Percentiles rank a stretch among this genome's conserved stretches.
Evolutionary conservation across 2,797 vertebrate genomes (phyloP).

Genomic region (Decapterus maruadsi): DNA sequence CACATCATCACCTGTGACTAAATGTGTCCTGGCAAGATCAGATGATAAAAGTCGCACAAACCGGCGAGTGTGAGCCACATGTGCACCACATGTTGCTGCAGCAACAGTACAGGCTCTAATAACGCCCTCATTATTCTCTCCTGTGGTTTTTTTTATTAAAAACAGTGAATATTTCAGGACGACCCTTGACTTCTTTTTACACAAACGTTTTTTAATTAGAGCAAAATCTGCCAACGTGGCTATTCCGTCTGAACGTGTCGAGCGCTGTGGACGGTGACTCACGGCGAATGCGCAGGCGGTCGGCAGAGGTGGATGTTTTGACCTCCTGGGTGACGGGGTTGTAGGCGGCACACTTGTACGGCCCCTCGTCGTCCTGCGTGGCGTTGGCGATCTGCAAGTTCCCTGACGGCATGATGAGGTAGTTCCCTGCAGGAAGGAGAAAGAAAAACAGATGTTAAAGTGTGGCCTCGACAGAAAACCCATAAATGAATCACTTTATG

Average conservation of each 20-base stretch:
- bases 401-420: constrained; percentile 98
- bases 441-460: constrained; percentile 5
- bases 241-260: not conserved
- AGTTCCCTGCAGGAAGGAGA: constrained; percentile 88
- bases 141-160: not conserved
- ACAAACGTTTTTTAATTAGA: not conserved
- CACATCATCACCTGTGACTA: constrained; percentile 19
- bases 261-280: constrained; percentile 68
- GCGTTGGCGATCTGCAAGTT: constrained; percentile 98
- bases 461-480: constrained; percentile 2
- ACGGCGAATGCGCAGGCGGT: constrained; percentile 96
- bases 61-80: constrained; percentile 17
- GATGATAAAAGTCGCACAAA: constrained; percentile 17
- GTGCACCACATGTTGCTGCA: constrained; percentile 34
- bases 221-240: too few species aligned
- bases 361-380: constrained; percentile 94
- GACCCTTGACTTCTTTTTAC: not conserved
- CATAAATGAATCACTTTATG: not conserved
- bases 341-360: constrained; percentile 97
- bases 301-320: constrained; percentile 93
- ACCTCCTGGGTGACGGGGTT: constrained; percentile 97
- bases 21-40: constrained; percentile 12
- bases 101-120: constrained; percentile 7
- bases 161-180: not conserved
- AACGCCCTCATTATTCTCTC: not conserved